phyloP scores from a whole-genome alignment of 1,140 invertebrate species.

The Lasioglossum baleicum region DNA sequence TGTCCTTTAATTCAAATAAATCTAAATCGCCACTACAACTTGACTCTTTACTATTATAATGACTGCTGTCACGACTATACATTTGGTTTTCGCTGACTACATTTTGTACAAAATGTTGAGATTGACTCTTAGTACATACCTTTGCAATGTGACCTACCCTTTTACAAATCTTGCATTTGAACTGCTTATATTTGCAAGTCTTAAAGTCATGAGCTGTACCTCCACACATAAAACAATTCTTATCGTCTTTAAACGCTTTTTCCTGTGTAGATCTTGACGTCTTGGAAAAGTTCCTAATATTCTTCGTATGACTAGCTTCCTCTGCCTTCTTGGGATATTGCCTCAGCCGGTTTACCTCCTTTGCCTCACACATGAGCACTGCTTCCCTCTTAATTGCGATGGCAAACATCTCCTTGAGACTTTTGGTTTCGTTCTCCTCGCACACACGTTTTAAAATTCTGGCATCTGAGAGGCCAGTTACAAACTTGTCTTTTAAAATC shows the following conservation, averaged over 20 bases:
- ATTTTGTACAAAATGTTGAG: neutral
- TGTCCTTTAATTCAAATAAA: neutral
- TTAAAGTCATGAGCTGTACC: neutral
- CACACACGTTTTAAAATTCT: neutral
- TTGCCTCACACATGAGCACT: neutral
- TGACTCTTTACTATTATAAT: neutral
- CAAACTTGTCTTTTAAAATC: neutral
- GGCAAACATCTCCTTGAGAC: neutral
- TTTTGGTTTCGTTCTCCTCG: neutral
- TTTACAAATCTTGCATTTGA: neutral
- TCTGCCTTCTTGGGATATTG: neutral
- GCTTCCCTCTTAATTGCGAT: neutral
- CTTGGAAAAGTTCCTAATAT: too few species aligned
- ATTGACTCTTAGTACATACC: neutral
- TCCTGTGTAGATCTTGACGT: too few species aligned
- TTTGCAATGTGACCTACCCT: neutral
- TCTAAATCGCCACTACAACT: neutral
- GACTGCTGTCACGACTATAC: neutral
- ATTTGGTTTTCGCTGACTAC: neutral
- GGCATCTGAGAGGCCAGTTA: neutral
- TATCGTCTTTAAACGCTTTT: neutral
- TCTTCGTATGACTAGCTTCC: neutral
- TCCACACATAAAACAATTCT: neutral
- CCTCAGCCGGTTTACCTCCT: neutral
- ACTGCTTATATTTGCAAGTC: neutral